phyloP scores from a whole-genome alignment of 2,113 vertebrate species.

The Leiothrix lutea region DNA sequence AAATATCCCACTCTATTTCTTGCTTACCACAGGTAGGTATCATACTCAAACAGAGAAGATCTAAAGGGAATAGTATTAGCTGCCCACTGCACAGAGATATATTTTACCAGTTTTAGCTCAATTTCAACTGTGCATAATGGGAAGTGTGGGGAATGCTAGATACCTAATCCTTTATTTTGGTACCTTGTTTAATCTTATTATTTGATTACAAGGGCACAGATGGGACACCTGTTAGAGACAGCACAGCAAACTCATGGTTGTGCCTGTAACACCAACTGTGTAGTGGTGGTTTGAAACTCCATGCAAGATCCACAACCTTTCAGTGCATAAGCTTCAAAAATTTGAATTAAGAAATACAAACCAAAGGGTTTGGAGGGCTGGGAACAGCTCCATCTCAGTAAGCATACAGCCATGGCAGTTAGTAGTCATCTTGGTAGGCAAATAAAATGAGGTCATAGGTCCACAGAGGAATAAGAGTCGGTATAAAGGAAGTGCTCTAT shows the following conservation, averaged over 20 bases:
- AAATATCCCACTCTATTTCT: neutral
- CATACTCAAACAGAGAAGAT: neutral
- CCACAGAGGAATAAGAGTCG: neutral
- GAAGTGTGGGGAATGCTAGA: neutral
- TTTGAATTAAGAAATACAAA: neutral
- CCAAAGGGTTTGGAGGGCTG: neutral
- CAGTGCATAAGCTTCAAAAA: neutral
- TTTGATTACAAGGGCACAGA: neutral
- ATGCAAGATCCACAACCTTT: neutral
- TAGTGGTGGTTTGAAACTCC: neutral
- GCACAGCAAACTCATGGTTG: rapidly evolving
- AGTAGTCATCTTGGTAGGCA: neutral
- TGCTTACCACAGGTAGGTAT: neutral
- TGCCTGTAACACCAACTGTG: too few relatives aligned
- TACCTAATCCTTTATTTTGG: neutral
- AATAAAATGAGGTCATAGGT: neutral
- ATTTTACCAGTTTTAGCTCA: neutral
- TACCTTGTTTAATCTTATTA: neutral
- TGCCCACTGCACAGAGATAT: neutral
- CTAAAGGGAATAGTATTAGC: neutral
- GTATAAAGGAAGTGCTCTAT: neutral
- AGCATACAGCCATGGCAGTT: neutral
- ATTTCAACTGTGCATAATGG: neutral
- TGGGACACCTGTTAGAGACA: neutral
- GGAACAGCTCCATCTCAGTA: neutral